Conservation (phyloP, 1,140 invertebrate genomes). For the Drosophila busckii region DNA sequence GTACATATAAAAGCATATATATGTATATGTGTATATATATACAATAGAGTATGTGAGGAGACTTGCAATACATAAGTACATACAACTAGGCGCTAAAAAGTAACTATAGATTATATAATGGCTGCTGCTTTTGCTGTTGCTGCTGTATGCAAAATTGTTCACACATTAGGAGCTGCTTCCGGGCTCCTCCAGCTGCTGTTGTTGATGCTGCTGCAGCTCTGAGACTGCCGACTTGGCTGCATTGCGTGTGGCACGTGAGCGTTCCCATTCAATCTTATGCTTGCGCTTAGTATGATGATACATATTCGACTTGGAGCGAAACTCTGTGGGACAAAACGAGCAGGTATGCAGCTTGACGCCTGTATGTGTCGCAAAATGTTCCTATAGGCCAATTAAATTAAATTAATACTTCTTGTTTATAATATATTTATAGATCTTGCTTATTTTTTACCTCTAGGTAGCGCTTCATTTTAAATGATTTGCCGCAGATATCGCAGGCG, state of each 20-base stretch:
- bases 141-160: too few species aligned
- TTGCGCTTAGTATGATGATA: conserved; percentile 75
- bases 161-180: too few species aligned
- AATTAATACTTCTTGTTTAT: not conserved
- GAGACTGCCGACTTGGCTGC: conserved; percentile 35
- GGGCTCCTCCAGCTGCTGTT: conserved; percentile 11
- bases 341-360: conserved; percentile 75
- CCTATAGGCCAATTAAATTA: conserved; percentile 19
- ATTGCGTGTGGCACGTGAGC: conserved; percentile 44
- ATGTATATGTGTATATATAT: too few species aligned
- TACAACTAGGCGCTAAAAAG: conserved; percentile 23
- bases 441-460: conserved; percentile 46
- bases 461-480: conserved; percentile 65
- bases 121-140: not conserved
- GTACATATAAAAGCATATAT: too few species aligned
- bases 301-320: conserved; percentile 77
- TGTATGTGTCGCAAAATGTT: conserved; percentile 78
- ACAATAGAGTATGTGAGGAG: too few species aligned
- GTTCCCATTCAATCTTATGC: conserved; percentile 67
- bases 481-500: conserved; percentile 62
- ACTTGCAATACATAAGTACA: conserved; percentile 20
- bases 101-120: conserved; percentile 35
- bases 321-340: conserved; percentile 73
- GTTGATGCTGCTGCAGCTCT: conserved; percentile 13
- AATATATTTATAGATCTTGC: not conserved